These are phyloP conservation scores for Himalopsyche anomala DNA, from an alignment of 2,888 invertebrate species.

Conservation along the genomic window DNA sequence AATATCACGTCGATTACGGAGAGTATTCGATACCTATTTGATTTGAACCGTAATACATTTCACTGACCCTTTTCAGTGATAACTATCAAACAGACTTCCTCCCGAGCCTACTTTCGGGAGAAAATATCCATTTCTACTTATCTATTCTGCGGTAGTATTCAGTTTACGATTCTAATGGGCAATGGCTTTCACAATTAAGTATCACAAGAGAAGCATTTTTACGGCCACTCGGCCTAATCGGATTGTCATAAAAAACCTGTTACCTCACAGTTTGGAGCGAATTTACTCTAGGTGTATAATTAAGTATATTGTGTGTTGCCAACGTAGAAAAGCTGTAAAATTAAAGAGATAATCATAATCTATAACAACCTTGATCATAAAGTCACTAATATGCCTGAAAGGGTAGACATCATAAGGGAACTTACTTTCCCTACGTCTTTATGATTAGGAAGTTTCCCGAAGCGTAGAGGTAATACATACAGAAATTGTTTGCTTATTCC, in stretches of 20 bases:
- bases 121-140: slow-evolving; percentile 24
- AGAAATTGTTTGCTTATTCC: too few species aligned
- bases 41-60: neutral
- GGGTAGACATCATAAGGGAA: neutral
- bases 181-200: slow-evolving; percentile 28
- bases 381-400: slow-evolving; percentile 2
- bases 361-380: neutral
- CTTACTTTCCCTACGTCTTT: too few species aligned
- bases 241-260: slow-evolving; percentile 43
- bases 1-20: too few species aligned
- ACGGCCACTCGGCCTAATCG: slow-evolving; percentile 32
- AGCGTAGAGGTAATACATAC: too few species aligned
- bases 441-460: too few species aligned
- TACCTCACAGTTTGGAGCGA: slow-evolving; percentile 15
- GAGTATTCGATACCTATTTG: neutral
- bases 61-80: slow-evolving; percentile 22
- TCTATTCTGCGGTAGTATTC: slow-evolving; percentile 13
- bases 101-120: neutral
- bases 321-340: neutral
- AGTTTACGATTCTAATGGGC: slow-evolving; percentile 40
- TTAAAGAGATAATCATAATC: slow-evolving; percentile 24
- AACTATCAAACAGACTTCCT: neutral
- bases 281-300: neutral
- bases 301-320: neutral
- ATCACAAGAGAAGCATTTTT: slow-evolving; percentile 5